Base-by-base conservation (phyloP, 2,797 vertebrate species). In the Neoniphon sammara region DNA sequence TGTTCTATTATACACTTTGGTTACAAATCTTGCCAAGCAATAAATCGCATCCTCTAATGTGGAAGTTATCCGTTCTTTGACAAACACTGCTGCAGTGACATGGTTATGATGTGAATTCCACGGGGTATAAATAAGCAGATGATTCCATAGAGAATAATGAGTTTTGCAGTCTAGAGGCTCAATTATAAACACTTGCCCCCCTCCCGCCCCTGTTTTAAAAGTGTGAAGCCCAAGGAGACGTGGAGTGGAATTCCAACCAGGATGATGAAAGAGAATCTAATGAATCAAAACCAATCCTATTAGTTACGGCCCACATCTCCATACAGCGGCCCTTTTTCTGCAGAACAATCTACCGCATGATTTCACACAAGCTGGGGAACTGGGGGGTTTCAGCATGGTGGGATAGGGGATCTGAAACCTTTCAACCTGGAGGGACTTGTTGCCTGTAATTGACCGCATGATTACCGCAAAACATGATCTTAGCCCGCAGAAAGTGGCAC, bases 211-310 rank as follows among this genome's bases (percentile, higher is more conserved):
- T 75, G 80, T 90, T 91, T 93, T 91, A 88, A 92, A 93, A 94
- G 91, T 88, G 91, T 93, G 92, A 93, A 94, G 91, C 90, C 90
- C 67, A 72, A 85, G 82, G 90, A 93, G 94, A 95, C 91, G 87
- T 95, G 95, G 93, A 88, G 92, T 93, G 92, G 94, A 95, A 96
- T 95, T 94, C 93, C 94, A 96, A 95, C 94, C 94, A 95, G 93
- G 90, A 85, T 78, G 87, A 93, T 95, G 94, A 96, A 95, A 95
- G 93, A 92, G 93, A 94, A 94, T 93, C 94, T 94, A 95, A 96
- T 96, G 95, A 95, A 95, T 95, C 94, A 95, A 94, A 95, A 94
- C 93, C 94, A 95, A 96, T 96, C 95, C 95, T 94, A 94, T 96
- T 96, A 95, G 95, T 96, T 95, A 92, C 93, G 69, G 94, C 93